Base-by-base conservation (phyloP, 2,797 vertebrate genomes). In the Champsocephalus esox region DNA sequence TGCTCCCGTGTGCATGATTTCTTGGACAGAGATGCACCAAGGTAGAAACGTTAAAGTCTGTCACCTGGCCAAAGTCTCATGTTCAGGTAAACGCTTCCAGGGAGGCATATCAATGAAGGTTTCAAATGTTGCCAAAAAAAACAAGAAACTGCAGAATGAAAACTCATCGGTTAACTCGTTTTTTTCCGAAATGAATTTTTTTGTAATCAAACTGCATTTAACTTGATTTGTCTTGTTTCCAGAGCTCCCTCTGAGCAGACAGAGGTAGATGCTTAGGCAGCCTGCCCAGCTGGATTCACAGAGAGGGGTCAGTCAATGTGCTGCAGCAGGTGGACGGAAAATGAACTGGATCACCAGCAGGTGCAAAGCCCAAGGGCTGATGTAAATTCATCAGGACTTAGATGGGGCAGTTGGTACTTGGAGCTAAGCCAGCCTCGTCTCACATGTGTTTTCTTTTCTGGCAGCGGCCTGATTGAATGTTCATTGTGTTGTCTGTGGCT, bases 291-390 rank as follows among this genome's bases (percentile, higher is more conserved):
- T 88, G 85, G 83, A 87, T 65, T 61, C 72, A 41, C 81, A 78
- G 71, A 66, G 73, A 78, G 24, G 63, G 90, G 87, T 92, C 82
- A 78, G 89, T 74, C 80, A 70, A 50, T 82, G 79, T 86, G 88
- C 79, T 79, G 88, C 82, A 93, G 90, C 94, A 93, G 93, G 92
- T 94, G 93, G 92, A 93, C 57, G 57, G 82, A 87, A 89, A 87
- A 90, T 91, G n/a, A 89, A 89, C 70, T 84, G 84, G 85, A 90
- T 93, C 91, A 87, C 87, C 82, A 92, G 91, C 94, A 95, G 93
- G 93, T 94, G 93, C 90, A 94, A 87, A 88, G 83, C 89, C 91
- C 81, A n/a, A 61, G 88, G 91, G 92, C 89, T 89, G 90, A 91
- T 93, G 91, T 88, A 88, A 92, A 92, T 92, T 87, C 87, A 90